phyloP scores from a whole-genome alignment of 2,113 vertebrate genomes.

The Seriola dumerili region DNA sequence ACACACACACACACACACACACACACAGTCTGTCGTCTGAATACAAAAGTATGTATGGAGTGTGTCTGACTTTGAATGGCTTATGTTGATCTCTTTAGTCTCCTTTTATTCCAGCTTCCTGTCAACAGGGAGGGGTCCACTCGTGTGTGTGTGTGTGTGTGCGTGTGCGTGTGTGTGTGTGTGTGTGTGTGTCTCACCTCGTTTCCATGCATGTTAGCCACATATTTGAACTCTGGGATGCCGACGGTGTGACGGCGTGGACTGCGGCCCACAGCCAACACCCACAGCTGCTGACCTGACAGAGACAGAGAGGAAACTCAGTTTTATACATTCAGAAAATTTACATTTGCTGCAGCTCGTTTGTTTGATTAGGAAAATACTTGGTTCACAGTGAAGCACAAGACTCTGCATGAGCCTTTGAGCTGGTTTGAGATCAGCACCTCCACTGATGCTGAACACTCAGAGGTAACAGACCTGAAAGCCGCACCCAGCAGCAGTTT shows the following conservation, averaged over 20 bases:
- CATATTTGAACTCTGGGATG: constrained; percentile 95
- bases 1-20: constrained; percentile 32
- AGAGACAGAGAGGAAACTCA: constrained; percentile 19
- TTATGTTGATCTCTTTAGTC: constrained; percentile 74
- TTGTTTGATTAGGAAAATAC: neutral
- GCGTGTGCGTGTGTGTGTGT: constrained; percentile 39
- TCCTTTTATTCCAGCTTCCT: constrained; percentile 68
- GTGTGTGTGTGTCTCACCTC: constrained; percentile 85
- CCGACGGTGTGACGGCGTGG: constrained; percentile 88
- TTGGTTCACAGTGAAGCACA: neutral
- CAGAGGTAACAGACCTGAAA: no score
- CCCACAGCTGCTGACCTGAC: constrained; percentile 93
- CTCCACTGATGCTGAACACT: neutral
- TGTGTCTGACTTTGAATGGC: constrained; percentile 60
- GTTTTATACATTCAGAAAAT: neutral
- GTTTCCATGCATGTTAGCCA: constrained; percentile 96
- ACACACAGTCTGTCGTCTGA: constrained; percentile 32
- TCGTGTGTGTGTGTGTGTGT: constrained; percentile 36
- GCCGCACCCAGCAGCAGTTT: neutral
- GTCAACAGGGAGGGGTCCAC: constrained; percentile 52
- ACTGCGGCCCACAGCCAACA: constrained; percentile 88
- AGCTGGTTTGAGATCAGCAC: no score
- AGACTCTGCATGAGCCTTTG: neutral
- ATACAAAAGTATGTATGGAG: constrained; percentile 54
- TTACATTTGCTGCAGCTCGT: neutral